Evolutionary conservation across 2,888 invertebrate species (phyloP).

Genomic region (Dinocampus coccinellae): DNA sequence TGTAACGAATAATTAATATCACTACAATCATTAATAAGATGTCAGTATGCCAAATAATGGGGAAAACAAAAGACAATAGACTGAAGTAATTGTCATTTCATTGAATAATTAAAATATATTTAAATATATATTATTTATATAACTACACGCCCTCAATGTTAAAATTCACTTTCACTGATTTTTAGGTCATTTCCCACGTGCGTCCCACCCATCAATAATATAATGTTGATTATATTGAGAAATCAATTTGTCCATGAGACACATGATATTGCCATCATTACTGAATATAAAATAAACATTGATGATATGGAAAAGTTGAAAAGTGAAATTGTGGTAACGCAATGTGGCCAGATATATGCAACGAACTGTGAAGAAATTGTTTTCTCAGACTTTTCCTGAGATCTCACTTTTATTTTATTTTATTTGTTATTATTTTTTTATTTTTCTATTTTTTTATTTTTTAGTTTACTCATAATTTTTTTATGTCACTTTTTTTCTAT

Average conservation of each 20-base stretch:
- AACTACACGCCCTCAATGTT: slow-evolving; percentile 7
- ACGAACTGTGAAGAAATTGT: slow-evolving; percentile 24
- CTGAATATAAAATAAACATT: slow-evolving; percentile 8
- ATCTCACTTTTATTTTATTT: slow-evolving; percentile 9
- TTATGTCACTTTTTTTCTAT: neutral
- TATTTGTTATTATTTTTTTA: neutral
- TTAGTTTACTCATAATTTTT: neutral
- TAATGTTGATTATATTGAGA: neutral
- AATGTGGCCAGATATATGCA: slow-evolving; percentile 13
- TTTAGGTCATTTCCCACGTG: slow-evolving; percentile 27
- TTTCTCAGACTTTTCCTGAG: slow-evolving; percentile 27
- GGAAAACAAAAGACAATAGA: neutral
- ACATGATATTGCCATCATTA: neutral
- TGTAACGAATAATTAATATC: slow-evolving; percentile 20
- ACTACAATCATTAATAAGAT: slow-evolving; percentile 16
- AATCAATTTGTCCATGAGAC: slow-evolving; percentile 11
- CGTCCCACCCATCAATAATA: neutral
- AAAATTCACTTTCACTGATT: slow-evolving; percentile 22
- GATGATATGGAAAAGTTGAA: slow-evolving; percentile 11
- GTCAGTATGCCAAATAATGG: neutral
- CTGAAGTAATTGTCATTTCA: neutral
- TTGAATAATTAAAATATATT: neutral
- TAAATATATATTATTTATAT: slow-evolving; percentile 3
- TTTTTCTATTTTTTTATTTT: neutral
- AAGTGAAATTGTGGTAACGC: slow-evolving; percentile 31